Evolutionary conservation across 2,888 invertebrate species (phyloP).

Genomic region (Andrena bucephala): DNA sequence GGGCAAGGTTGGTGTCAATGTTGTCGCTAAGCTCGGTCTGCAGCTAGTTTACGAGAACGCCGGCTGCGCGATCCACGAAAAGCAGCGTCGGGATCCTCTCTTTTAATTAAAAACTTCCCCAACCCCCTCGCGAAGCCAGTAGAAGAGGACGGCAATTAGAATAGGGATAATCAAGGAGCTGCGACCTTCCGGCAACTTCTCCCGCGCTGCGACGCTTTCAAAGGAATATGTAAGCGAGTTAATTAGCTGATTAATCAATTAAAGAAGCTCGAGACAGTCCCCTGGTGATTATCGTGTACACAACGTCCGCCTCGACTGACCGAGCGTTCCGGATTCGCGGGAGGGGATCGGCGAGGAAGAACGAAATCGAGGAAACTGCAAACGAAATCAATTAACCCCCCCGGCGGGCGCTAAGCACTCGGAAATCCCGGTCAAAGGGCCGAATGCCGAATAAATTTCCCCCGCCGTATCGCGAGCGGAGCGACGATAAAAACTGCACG

Average conservation of each 20-base stretch:
- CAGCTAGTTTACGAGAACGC: constrained; percentile 25
- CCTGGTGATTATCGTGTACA: constrained; percentile 34
- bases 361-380: not conserved
- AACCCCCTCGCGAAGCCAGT: constrained; percentile 12
- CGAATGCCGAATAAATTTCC: constrained; percentile 46
- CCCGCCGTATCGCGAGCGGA: not conserved
- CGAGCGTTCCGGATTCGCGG: constrained; percentile 3
- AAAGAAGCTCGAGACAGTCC: constrained; percentile 1
- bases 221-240: constrained; percentile 71
- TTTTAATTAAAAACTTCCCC: constrained; percentile 74
- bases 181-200: constrained; percentile 69
- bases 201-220: constrained; percentile 45
- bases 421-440: constrained; percentile 39
- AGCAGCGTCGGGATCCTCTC: constrained; percentile 37
- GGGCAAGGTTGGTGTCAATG: constrained; percentile 22
- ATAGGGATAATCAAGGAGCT: constrained; percentile 74
- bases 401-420: constrained; percentile 15
- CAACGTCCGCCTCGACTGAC: not conserved
- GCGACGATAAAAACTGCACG: constrained; percentile 31
- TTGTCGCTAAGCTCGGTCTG: constrained; percentile 33
- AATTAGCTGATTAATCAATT: constrained; percentile 71
- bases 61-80: constrained; percentile 15
- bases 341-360: not conserved
- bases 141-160: constrained; percentile 69
- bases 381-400: constrained; percentile 43